These are phyloP conservation scores for Sebastes hubbsi DNA, from an alignment of 2,797 vertebrate genomes.

Conservation along the genomic window DNA sequence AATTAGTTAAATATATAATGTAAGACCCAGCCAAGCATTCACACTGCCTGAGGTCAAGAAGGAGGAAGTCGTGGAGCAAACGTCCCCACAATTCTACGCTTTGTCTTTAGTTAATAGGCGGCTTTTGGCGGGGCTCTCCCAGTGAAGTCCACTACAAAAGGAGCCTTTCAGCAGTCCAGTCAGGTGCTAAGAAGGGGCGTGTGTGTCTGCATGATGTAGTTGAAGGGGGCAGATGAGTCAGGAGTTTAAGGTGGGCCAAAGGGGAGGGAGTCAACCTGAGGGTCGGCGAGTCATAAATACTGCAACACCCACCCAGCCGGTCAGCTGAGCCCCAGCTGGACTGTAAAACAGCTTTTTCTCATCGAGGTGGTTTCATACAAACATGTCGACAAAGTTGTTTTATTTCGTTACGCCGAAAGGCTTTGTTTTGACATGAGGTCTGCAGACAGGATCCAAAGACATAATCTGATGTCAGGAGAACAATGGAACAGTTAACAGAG, in stretches of 20 bases:
- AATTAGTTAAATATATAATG: slow-evolving; percentile 35
- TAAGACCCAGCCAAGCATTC: slow-evolving; percentile 23
- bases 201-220: slow-evolving; percentile 25
- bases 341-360: slow-evolving; percentile 18
- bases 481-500: slow-evolving; percentile 26
- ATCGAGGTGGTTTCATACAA: slow-evolving; percentile 16
- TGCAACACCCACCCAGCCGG: slow-evolving; percentile 40
- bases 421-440: slow-evolving; percentile 41
- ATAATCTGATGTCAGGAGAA: slow-evolving; percentile 22
- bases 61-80: slow-evolving; percentile 23
- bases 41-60: slow-evolving; percentile 27
- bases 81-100: slow-evolving; percentile 35
- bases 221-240: slow-evolving; percentile 48
- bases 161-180: slow-evolving; percentile 43
- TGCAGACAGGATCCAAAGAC: slow-evolving; percentile 24
- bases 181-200: slow-evolving; percentile 48
- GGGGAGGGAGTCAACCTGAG: slow-evolving; percentile 14
- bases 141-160: slow-evolving; percentile 18
- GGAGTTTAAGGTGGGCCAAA: neutral
- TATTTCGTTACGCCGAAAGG: neutral
- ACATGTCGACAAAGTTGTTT: slow-evolving; percentile 28
- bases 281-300: slow-evolving; percentile 62
- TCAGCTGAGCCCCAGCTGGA: slow-evolving; percentile 17
- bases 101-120: slow-evolving; percentile 38
- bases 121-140: neutral